phyloP scores from a whole-genome alignment of 2,888 invertebrate species.

The Colletes collaris region DNA sequence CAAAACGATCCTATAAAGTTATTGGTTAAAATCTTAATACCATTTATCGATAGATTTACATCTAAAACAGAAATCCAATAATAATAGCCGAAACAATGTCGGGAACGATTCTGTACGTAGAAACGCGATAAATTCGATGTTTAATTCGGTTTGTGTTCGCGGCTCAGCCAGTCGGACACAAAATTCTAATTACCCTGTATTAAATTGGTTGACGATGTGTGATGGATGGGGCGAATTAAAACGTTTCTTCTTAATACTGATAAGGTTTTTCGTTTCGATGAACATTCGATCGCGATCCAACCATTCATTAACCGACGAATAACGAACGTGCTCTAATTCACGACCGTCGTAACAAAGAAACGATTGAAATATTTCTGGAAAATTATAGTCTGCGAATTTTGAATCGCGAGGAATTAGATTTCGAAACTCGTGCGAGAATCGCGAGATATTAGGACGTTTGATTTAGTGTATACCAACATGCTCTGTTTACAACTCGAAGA shows the following conservation, averaged over 20 bases:
- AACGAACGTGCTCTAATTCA: slow-evolving; percentile 5
- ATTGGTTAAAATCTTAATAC: slow-evolving; percentile 11
- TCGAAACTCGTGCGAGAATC: background rate
- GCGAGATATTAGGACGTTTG: background rate
- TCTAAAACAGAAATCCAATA: too few relatives aligned
- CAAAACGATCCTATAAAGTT: background rate
- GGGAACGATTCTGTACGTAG: background rate
- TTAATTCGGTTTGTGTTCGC: background rate
- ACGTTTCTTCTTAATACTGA: slow-evolving; percentile 19
- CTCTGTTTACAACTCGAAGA: background rate
- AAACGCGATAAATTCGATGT: background rate
- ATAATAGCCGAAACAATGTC: background rate
- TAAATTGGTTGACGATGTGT: slow-evolving; percentile 27
- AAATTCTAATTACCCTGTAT: slow-evolving; percentile 15
- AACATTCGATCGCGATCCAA: background rate
- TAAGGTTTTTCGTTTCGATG: slow-evolving; percentile 22
- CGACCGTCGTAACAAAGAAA: background rate
- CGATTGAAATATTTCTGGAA: background rate
- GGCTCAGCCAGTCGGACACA: background rate
- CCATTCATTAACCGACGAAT: background rate
- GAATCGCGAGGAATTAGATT: background rate
- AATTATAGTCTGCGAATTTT: background rate
- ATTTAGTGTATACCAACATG: slow-evolving; percentile 24
- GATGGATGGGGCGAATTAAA: slow-evolving; percentile 43
- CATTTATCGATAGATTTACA: background rate